Base-by-base conservation (phyloP, 2,113 vertebrate species). In the Oncorhynchus gorbuscha region DNA sequence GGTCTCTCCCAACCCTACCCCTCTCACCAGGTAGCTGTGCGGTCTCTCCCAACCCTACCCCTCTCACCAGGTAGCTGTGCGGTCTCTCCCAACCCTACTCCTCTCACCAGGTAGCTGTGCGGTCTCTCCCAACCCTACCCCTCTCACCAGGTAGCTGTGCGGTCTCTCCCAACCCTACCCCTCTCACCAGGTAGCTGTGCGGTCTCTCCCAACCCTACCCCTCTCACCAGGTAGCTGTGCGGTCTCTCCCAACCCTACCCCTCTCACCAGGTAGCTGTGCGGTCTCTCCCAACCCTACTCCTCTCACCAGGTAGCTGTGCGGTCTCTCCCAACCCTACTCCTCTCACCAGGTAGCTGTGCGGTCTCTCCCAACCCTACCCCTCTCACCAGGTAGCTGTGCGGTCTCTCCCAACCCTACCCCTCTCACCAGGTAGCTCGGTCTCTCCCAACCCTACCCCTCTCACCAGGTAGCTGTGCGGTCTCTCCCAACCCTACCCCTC, bases 101-200 rank as follows among this genome's bases (percentile, higher is more conserved):
- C n/a, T n/a, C 85, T 69, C 35, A 97, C 96, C 95, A 87, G 95
- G 96, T 28, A 96, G 83, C 20, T 87, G 48, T 2, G 92, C 82
- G 3, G 84, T 94, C 84, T 96, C 96, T 28, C 28, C 28, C 28
- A 28, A 28, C 28, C 28, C 22, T 26, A 67, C 26, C 3, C 13
- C 4, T n/a, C 85, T 69, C 35, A 97, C 96, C 95, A 87, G 95
- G 96, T 28, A 96, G 83, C 20, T 87, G 48, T 1, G 92, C 82
- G 3, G 84, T 94, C 84, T 96, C 96, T 28, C 28, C 28, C 28
- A 3, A 28, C 2, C 28, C 22, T 26, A 67, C 26, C 3, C 13
- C 4, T 14, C 85, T 69, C 35, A 97, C 96, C 95, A 87, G 95
- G 96, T 28, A 96, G 83, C 20, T 87, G 45, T 2, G 92, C 82